A percentile compares a stretch with the other conserved stretches of the same genome.
Evolutionary conservation across 2,888 invertebrate species (phyloP).

Genomic region (Drosophila kambysellisi): DNA sequence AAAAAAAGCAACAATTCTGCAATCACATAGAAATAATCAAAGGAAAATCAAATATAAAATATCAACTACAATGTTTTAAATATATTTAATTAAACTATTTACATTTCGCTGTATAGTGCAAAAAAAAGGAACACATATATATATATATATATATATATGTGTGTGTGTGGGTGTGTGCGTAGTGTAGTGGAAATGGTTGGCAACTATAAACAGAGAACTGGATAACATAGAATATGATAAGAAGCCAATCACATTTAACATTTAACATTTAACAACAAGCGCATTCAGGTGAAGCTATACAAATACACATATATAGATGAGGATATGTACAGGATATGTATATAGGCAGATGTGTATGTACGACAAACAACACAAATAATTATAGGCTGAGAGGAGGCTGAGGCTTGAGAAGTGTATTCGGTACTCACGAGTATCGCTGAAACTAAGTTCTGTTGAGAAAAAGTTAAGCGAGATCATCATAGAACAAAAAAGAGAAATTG

Average conservation of each 20-base stretch:
- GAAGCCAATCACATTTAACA: conserved; percentile 39
- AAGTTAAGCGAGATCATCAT: conserved; percentile 54
- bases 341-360: conserved; percentile 27
- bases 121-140: not conserved
- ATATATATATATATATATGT: not conserved
- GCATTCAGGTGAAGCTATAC: conserved; percentile 45
- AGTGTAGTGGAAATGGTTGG: conserved; percentile 3
- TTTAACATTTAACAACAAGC: conserved; percentile 36
- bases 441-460: conserved; percentile 84
- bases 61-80: not conserved
- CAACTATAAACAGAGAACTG: conserved; percentile 18
- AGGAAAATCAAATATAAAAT: not conserved
- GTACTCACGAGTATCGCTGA: conserved; percentile 85
- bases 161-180: conserved; percentile 2
- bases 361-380: conserved; percentile 19
- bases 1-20: not conserved
- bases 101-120: conserved; percentile 12
- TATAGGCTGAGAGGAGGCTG: conserved; percentile 29
- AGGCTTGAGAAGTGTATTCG: conserved; percentile 33
- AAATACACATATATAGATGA: conserved; percentile 24
- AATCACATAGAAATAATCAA: not conserved
- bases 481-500: conserved; percentile 17
- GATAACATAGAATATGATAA: conserved; percentile 13
- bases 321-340: conserved; percentile 9
- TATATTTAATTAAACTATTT: not conserved